phyloP scores from a whole-genome alignment of 2,888 invertebrate genomes.

The Lasioglossum villosulum region DNA sequence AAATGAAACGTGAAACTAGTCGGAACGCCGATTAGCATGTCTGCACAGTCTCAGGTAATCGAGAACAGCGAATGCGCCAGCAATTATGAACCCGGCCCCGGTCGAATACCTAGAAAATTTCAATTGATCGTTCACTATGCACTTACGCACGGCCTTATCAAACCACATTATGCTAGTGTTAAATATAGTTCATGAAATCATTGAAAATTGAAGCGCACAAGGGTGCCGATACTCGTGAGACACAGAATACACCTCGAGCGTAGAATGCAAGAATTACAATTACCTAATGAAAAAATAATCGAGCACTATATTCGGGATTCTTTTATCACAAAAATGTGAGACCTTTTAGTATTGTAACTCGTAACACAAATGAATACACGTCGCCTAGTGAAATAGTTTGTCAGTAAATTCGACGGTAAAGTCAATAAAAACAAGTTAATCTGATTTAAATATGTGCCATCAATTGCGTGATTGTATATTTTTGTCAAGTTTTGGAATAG shows the following conservation, averaged over 20 bases:
- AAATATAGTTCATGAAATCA: slow-evolving; percentile 2
- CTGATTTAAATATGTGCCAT: no score
- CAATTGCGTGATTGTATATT: neutral
- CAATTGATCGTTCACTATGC: neutral
- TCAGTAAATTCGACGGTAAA: no score
- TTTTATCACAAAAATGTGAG: neutral
- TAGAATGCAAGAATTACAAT: neutral
- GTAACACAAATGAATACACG: no score
- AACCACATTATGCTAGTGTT: neutral
- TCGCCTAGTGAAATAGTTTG: no score
- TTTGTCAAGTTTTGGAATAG: neutral
- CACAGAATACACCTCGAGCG: neutral
- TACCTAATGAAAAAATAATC: neutral
- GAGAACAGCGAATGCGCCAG: neutral
- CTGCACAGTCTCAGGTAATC: neutral
- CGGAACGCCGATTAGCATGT: slow-evolving; percentile 2
- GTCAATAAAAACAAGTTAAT: no score
- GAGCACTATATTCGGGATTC: neutral
- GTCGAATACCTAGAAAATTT: slow-evolving; percentile 2
- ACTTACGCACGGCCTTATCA: neutral
- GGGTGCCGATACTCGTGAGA: slow-evolving; percentile 1
- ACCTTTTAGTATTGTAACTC: neutral
- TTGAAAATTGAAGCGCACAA: slow-evolving; percentile 1
- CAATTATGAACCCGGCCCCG: neutral
- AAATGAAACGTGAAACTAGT: slow-evolving; percentile 1